Conservation (phyloP, 2,113 vertebrate species). For the Aegypius monachus region DNA sequence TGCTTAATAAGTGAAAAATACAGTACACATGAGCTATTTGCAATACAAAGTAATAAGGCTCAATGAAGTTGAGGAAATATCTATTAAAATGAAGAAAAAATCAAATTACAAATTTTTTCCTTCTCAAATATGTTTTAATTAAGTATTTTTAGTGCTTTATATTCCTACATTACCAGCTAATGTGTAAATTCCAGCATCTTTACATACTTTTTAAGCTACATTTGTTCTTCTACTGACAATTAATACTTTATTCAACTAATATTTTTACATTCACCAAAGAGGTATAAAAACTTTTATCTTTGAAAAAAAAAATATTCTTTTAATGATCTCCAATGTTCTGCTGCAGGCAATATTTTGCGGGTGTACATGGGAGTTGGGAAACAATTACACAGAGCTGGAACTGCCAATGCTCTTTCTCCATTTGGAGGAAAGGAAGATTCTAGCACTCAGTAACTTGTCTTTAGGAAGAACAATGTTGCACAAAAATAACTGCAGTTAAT, state of each 20-base stretch:
- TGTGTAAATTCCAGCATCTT: background rate
- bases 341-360: background rate
- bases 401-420: background rate
- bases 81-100: background rate
- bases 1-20: background rate
- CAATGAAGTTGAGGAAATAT: background rate
- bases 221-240: background rate
- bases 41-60: background rate
- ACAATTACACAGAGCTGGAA: background rate
- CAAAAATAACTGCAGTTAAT: background rate
- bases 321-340: background rate
- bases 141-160: background rate
- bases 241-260: background rate
- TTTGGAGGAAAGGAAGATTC: background rate
- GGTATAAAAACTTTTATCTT: background rate
- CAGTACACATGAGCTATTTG: background rate
- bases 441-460: background rate
- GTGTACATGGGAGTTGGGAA: background rate
- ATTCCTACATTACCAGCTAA: background rate
- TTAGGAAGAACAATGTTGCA: background rate
- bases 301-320: background rate
- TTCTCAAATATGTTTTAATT: background rate
- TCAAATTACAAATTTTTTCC: background rate
- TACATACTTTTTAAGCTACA: background rate
- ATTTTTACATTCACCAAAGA: background rate